phyloP scores from a whole-genome alignment of 2,888 invertebrate species.

The Ypsolopha sequella region DNA sequence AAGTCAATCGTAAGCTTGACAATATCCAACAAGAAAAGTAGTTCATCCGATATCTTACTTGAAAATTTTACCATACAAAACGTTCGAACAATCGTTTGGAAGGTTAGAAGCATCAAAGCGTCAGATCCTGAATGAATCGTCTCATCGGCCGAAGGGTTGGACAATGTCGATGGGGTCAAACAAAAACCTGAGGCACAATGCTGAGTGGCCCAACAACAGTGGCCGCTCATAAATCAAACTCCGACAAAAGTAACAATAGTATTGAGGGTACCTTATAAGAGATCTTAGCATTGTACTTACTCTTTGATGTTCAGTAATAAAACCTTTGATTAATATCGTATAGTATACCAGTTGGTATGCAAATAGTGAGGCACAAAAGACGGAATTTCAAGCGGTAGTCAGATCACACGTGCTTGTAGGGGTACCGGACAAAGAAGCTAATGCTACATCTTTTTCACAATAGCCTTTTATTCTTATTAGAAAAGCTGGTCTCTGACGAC shows the following conservation, averaged over 20 bases:
- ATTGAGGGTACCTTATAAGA: conserved; percentile 71
- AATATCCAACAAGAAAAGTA: no score
- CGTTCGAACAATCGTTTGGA: neutral
- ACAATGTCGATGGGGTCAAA: conserved; percentile 66
- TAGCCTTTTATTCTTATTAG: conserved; percentile 46
- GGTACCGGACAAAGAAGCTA: conserved; percentile 40
- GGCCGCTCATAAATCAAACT: conserved; percentile 69
- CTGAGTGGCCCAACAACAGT: conserved; percentile 65
- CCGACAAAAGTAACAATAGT: conserved; percentile 70
- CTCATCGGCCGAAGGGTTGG: conserved; percentile 60
- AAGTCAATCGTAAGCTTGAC: no score
- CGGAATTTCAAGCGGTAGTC: conserved; percentile 45
- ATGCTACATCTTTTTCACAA: conserved; percentile 57
- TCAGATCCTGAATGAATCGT: conserved; percentile 61
- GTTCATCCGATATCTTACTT: no score
- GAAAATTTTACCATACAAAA: neutral
- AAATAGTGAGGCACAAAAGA: conserved; percentile 56
- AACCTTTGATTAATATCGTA: conserved; percentile 72
- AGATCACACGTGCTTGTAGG: conserved; percentile 58
- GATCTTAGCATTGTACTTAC: conserved; percentile 67
- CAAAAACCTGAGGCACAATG: conserved; percentile 69
- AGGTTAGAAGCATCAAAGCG: conserved; percentile 57
- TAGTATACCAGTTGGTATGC: conserved; percentile 66
- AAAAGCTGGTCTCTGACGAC: conserved; percentile 13
- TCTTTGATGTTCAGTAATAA: conserved; percentile 71